phyloP scores from a whole-genome alignment of 2,113 vertebrate genomes.

The Opisthocomus hoazin region DNA sequence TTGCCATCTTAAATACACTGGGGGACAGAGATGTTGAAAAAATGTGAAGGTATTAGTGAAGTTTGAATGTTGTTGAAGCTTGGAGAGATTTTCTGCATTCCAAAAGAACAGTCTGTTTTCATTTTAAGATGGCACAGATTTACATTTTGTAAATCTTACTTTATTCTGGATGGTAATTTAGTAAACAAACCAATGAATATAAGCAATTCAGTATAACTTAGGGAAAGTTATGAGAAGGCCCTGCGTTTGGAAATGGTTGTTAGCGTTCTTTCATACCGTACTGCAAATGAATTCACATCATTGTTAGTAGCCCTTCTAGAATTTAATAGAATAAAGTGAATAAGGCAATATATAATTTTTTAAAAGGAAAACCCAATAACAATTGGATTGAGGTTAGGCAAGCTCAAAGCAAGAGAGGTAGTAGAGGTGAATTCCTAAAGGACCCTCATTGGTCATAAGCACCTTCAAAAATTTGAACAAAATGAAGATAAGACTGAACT shows the following conservation, averaged over 20 bases:
- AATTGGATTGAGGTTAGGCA: neutral
- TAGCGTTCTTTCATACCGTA: neutral
- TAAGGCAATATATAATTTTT: neutral
- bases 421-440: neutral
- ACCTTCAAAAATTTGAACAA: neutral
- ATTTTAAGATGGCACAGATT: neutral
- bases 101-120: neutral
- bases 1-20: neutral
- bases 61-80: neutral
- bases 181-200: neutral
- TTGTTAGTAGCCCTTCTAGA: neutral
- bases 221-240: neutral
- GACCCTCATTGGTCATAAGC: neutral
- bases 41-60: neutral
- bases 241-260: neutral
- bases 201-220: neutral
- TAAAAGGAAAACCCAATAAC: neutral
- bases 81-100: neutral
- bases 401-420: neutral
- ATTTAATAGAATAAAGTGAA: neutral
- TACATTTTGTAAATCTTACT: neutral
- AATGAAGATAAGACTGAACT: neutral
- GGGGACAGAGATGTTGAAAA: neutral
- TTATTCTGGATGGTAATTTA: neutral
- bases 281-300: neutral